Percentiles rank a stretch among this genome's conserved stretches.
Evolutionary conservation across 2,113 vertebrate genomes (phyloP).

Genomic region (Corythornis madagascariensis): DNA sequence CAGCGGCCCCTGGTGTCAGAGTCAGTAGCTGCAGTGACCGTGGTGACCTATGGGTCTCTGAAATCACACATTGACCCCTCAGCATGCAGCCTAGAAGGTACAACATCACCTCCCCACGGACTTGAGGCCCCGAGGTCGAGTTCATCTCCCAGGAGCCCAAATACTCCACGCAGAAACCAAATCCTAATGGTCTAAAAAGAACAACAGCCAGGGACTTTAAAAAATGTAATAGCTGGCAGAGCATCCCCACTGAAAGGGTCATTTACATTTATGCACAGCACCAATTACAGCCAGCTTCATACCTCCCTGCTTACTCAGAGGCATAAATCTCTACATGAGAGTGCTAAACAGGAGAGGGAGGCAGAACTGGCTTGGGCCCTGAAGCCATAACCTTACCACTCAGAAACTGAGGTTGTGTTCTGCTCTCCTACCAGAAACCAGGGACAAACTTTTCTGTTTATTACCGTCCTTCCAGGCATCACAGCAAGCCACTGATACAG

Average conservation of each 20-base stretch:
- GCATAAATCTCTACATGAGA: background rate
- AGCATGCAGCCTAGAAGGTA: background rate
- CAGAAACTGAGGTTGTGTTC: background rate
- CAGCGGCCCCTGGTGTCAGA: background rate
- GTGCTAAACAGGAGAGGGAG: background rate
- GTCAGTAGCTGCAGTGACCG: background rate
- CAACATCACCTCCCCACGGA: background rate
- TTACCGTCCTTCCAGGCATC: background rate
- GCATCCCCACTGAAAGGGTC: slow-evolving; percentile 1
- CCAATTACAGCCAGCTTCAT: slow-evolving; percentile 36
- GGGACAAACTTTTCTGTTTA: background rate
- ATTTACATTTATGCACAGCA: slow-evolving; percentile 23
- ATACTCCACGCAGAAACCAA: background rate
- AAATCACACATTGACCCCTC: background rate
- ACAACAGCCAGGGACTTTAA: background rate
- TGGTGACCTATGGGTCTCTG: background rate
- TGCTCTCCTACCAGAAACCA: background rate
- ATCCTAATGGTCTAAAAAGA: background rate
- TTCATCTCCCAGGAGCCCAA: background rate
- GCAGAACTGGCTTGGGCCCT: background rate
- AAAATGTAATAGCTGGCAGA: background rate
- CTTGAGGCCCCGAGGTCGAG: background rate
- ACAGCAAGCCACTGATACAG: background rate
- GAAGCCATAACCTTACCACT: background rate
- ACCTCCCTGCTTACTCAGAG: slow-evolving; percentile 26